Evolutionary conservation across 1,140 invertebrate genomes (phyloP).

Genomic region (Apis florea): DNA sequence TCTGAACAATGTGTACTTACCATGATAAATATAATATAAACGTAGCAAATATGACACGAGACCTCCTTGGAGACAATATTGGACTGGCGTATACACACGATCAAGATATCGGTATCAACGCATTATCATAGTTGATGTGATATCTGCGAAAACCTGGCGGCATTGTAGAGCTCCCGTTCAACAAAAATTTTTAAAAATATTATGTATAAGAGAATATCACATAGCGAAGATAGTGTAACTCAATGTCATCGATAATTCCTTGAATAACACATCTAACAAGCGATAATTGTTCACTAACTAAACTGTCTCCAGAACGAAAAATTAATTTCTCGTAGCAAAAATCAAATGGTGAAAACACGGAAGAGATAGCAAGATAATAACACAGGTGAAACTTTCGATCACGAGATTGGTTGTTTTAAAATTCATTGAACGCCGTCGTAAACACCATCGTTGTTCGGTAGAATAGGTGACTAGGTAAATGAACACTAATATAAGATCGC

Average conservation of each 20-base stretch:
- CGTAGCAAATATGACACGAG: neutral
- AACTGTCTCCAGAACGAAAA: neutral
- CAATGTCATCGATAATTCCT: neutral
- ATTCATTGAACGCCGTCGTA: neutral
- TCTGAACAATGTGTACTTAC: constrained; percentile 47
- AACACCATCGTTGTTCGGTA: constrained; percentile 3
- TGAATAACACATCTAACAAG: neutral
- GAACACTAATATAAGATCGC: constrained; percentile 52
- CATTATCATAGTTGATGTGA: constrained; percentile 55
- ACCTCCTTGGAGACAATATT: constrained; percentile 17
- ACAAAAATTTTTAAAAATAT: neutral
- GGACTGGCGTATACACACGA: constrained; percentile 18
- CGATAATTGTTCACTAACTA: constrained; percentile 7
- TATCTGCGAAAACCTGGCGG: constrained; percentile 46
- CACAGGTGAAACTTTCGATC: constrained; percentile 4
- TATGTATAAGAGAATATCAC: neutral
- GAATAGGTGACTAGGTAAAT: constrained; percentile 53
- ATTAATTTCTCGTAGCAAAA: neutral
- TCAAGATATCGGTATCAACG: constrained; percentile 61
- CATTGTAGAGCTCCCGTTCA: constrained; percentile 40
- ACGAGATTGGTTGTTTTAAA: neutral
- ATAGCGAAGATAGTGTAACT: neutral
- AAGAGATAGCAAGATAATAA: constrained; percentile 18
- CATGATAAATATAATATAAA: constrained; percentile 45
- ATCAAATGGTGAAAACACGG: constrained; percentile 11